Conservation (phyloP, 2,113 vertebrate genomes). For the Ginglymostoma cirratum region DNA sequence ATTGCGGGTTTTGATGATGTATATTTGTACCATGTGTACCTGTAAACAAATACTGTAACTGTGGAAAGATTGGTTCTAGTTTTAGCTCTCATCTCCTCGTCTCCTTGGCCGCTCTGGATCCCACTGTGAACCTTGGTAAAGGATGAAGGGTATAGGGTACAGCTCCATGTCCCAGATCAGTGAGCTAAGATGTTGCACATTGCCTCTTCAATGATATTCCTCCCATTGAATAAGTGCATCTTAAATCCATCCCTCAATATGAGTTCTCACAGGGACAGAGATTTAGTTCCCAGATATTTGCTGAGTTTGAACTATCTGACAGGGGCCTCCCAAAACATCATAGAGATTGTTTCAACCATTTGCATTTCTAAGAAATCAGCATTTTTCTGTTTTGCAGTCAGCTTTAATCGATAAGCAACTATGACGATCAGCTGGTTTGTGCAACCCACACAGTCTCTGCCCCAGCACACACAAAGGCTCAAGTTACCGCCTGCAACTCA, state of each 20-base stretch:
- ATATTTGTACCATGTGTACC: too few relatives aligned
- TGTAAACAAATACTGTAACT: too few relatives aligned
- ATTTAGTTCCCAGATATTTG: not conserved
- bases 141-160: too few relatives aligned
- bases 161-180: not conserved
- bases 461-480: not conserved
- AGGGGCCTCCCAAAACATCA: not conserved
- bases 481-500: not conserved
- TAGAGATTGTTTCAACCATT: not conserved
- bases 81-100: too few relatives aligned
- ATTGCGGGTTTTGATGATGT: too few relatives aligned
- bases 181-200: not conserved
- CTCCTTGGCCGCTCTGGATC: too few relatives aligned
- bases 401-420: not conserved
- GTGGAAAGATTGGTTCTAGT: too few relatives aligned
- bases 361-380: not conserved
- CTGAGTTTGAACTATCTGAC: not conserved
- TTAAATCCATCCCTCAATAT: not conserved
- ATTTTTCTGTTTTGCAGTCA: not conserved
- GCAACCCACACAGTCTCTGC: not conserved
- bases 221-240: too few relatives aligned
- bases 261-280: not conserved
- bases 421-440: not conserved
- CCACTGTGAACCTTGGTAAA: too few relatives aligned
- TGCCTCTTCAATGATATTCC: not conserved